Percentiles rank a stretch among this genome's conserved stretches.
phyloP scores from a whole-genome alignment of 2,888 invertebrate species.

The Andrena haemorrhoa region DNA sequence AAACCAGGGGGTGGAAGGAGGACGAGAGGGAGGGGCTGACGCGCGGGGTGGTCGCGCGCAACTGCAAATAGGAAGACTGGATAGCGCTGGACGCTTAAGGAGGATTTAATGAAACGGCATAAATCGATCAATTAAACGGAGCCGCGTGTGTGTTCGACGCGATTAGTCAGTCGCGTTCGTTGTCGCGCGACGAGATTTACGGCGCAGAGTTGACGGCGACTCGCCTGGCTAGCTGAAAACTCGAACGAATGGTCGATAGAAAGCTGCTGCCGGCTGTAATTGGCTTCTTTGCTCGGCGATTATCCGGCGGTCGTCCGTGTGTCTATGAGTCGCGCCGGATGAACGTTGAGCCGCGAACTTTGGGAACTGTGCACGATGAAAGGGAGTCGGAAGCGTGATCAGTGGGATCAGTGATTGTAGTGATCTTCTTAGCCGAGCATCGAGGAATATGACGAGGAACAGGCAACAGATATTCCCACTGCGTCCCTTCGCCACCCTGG shows the following conservation, averaged over 20 bases:
- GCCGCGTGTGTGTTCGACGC: constrained; percentile 18
- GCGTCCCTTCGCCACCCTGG: constrained; percentile 86
- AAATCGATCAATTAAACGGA: constrained; percentile 53
- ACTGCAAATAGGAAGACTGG: constrained; percentile 33
- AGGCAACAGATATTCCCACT: constrained; percentile 86
- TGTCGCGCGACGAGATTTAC: constrained; percentile 34
- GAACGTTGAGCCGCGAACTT: neutral
- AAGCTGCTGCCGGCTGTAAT: constrained; percentile 24
- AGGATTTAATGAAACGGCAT: constrained; percentile 48
- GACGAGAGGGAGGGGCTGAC: constrained; percentile 12
- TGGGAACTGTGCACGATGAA: neutral
- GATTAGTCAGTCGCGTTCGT: constrained; percentile 36
- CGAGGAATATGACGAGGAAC: constrained; percentile 81
- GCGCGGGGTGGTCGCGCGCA: neutral
- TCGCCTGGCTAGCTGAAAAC: constrained; percentile 1
- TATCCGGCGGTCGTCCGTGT: neutral
- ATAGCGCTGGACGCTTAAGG: constrained; percentile 37
- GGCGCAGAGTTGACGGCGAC: neutral
- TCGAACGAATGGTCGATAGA: constrained; percentile 19
- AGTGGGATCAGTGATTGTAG: constrained; percentile 6
- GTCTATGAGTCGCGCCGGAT: neutral
- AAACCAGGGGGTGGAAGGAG: constrained; percentile 10
- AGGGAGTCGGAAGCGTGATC: neutral
- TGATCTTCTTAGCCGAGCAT: constrained; percentile 20
- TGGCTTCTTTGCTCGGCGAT: neutral